Base-by-base conservation (phyloP, 2,888 invertebrate genomes). In the Epinotia brunnichana region DNA sequence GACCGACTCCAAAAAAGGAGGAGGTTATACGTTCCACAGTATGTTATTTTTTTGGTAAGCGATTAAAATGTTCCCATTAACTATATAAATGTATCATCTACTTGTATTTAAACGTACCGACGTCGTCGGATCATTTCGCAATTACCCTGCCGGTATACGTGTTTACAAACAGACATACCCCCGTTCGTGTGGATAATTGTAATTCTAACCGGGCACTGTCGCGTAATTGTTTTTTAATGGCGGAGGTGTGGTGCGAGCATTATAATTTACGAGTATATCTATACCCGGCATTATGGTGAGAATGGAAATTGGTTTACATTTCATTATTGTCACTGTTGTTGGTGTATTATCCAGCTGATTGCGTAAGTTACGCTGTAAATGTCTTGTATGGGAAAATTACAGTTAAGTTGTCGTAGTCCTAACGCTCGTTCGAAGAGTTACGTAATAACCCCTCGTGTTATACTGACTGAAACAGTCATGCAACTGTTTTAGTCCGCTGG, bases 161-260 rank as follows among this genome's bases (percentile, higher is more conserved):
- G 62, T 62, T 62, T 53, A 35, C 51, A 63, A 35, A 63, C 63
- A 35, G 9, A 48, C 48, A 51, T 19, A 7, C 29, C n/a, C 29
- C 29, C n/a, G 19, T 64, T 41, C 54, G 64, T 64, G 63, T 53
- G n/a, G 53, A 21, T 64, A 54, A 64, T 64, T 64, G 64, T 64
- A 64, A 64, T 53, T 53, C 53, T 19, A 53, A 53, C 39, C 64
- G 54, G 39, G 2, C 57, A 57, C 13, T 63, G 64, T 53, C 63
- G 29, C 59, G 64, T 66, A 66, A 66, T 66, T 56, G 66, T 56
- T 54, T 56, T 64, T 64, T 64, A 64, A 64, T 54, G 64, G 39
- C 64, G 54, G 19, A 63, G 64, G 64, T 54, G 64, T 64, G 64
- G 64, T 15, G 51, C 63, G 51, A 19, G 64, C 64, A 39, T 64